These are phyloP conservation scores for Lasioglossum lativentre DNA, from an alignment of 2,888 invertebrate species.

Conservation along the genomic window DNA sequence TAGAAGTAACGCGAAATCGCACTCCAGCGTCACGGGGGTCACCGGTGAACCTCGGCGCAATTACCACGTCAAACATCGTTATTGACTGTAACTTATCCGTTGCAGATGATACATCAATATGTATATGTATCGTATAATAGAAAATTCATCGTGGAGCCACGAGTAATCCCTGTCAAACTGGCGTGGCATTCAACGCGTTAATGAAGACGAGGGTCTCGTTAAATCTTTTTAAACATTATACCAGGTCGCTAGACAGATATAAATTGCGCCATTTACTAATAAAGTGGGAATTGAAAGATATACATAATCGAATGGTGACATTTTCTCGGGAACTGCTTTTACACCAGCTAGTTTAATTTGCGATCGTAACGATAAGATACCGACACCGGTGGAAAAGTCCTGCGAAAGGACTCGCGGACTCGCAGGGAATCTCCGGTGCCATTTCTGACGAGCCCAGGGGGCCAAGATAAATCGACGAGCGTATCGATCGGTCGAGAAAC, in stretches of 20 bases:
- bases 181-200: too few species aligned
- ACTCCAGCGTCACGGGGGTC: too few species aligned
- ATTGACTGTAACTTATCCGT: too few species aligned
- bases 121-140: too few species aligned
- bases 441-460: slow-evolving; percentile 58
- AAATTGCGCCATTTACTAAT: background rate
- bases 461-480: slow-evolving; percentile 64
- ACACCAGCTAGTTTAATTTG: background rate
- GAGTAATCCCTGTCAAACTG: too few species aligned
- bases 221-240: background rate
- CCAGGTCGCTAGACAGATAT: background rate
- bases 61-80: too few species aligned
- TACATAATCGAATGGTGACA: background rate
- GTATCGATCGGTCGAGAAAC: slow-evolving; percentile 64
- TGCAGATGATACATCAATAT: too few species aligned
- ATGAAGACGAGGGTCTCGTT: too few species aligned
- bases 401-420: background rate
- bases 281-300: background rate
- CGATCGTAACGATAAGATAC: background rate
- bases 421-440: slow-evolving; percentile 54
- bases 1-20: too few species aligned
- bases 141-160: too few species aligned
- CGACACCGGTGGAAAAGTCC: background rate
- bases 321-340: background rate
- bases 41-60: too few species aligned